Conservation (phyloP, 2,797 vertebrate species). For the Hylomyscus alleni region DNA sequence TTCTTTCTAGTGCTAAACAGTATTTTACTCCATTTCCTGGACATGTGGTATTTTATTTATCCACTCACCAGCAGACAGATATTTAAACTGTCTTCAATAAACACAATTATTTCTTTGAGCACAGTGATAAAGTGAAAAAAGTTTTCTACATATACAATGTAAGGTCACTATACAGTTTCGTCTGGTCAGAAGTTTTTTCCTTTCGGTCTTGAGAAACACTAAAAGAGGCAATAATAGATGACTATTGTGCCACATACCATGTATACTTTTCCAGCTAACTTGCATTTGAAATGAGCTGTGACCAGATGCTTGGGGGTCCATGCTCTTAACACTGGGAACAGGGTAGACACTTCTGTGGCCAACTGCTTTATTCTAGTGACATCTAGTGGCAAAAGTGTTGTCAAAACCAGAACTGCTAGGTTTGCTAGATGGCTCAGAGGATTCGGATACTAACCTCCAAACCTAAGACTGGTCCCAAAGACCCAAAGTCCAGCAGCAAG, state of each 20-base stretch:
- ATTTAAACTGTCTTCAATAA: background rate
- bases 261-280: conserved; percentile 55
- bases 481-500: background rate
- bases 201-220: conserved; percentile 68
- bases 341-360: background rate
- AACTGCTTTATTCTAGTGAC: conserved; percentile 78
- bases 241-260: conserved; percentile 27
- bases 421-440: background rate
- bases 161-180: conserved; percentile 52
- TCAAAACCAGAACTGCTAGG: background rate
- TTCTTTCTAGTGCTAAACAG: background rate
- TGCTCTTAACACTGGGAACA: background rate
- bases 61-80: background rate
- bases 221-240: conserved; percentile 63
- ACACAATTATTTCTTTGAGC: conserved; percentile 22
- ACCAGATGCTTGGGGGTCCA: conserved; percentile 40
- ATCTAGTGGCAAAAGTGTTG: conserved; percentile 77
- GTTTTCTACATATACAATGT: conserved; percentile 51
- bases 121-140: background rate
- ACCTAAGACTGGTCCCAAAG: background rate
- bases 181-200: background rate
- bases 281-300: conserved; percentile 51
- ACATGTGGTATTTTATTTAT: background rate
- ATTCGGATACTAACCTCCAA: background rate
- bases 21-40: background rate